Evolutionary conservation across 2,888 invertebrate species (phyloP), one percentile per base, ranked within the genome.

Genomic region (Holacanthella duospinosa): DNA sequence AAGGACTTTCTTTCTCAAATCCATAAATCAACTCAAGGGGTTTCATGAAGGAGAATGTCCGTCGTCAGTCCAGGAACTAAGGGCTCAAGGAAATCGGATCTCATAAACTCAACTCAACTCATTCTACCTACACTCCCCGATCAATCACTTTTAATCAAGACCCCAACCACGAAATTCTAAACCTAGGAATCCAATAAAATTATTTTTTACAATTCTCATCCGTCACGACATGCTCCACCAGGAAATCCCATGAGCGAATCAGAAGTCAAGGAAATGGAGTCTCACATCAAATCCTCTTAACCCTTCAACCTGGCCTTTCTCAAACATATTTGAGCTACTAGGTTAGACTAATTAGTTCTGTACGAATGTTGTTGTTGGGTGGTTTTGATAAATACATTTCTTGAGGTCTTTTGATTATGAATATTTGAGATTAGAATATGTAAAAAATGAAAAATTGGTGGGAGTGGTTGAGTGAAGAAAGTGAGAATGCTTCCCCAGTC

Each of bases 1-100:
- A 66, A 65, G 63, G 61, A 64, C 59, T 63, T 64, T 64, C 59
- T 59, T 57, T 61, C 63, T 61, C 59, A 59, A 65, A 66, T 64
- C 61, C 64, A 65, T 48, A 48, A 48, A 48, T 48, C 48, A 48
- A 48, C 19, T 21, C 4, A 48, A 4, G 48, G 21, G 21, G n/a
- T 4, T 21, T 9, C 19, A 21, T 9, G n/a, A 48, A 48, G 4
- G 4, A 4, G 21, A 36, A 36, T 36, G 36, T 36, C 36, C 6
- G 16, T 16, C 36, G 16, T 36, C 9, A 16, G 9, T 16, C 36
- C 36, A 36, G 9, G 36, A 36, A 36, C 6, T 16, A 36, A 36
- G 16, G 16, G 6, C 36, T 12, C 6, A 36, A 36, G 9, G 36
- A 16, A 36, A 36, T 36, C 36, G 36, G 36, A 36, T 36, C 36